A percentile compares a stretch with the other conserved stretches of the same genome.
Evolutionary conservation across 1,140 invertebrate genomes (phyloP).

Genomic region (Bombus confusus): DNA sequence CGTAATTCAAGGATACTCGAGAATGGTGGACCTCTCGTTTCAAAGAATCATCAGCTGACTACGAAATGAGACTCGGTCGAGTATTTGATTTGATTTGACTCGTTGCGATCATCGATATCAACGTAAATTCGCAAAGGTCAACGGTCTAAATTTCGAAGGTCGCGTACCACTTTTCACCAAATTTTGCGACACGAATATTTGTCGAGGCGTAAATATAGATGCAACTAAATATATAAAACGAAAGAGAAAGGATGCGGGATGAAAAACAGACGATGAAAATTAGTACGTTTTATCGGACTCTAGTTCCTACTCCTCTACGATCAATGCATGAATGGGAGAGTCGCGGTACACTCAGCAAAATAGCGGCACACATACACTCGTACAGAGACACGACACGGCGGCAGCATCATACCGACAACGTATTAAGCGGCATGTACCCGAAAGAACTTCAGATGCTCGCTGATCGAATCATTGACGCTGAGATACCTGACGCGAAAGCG

Average conservation of each 20-base stretch:
- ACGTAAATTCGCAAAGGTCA: neutral
- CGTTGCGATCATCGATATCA: neutral
- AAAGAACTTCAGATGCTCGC: constrained; percentile 2
- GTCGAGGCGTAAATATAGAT: too few relatives aligned
- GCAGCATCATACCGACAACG: constrained; percentile 17
- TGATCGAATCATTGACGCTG: constrained; percentile 32
- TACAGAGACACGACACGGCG: neutral
- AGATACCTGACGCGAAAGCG: neutral
- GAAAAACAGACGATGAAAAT: neutral
- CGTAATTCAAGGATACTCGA: constrained; percentile 35
- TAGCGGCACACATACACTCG: constrained; percentile 12
- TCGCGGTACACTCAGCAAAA: constrained; percentile 18
- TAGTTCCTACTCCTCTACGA: constrained; percentile 68
- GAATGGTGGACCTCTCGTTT: neutral
- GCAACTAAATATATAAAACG: too few relatives aligned
- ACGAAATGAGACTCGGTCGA: too few relatives aligned
- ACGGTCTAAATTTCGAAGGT: neutral
- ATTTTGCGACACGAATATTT: neutral
- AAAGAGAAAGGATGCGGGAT: constrained; percentile 2
- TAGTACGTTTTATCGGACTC: constrained; percentile 58
- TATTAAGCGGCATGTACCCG: constrained; percentile 6
- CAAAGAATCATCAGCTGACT: constrained; percentile 14
- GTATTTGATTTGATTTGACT: too few relatives aligned
- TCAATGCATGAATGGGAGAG: constrained; percentile 80
- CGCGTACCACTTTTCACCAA: neutral